A percentile compares a stretch with the other conserved stretches of the same genome.
Evolutionary conservation across 1,140 invertebrate species (phyloP).

Genomic region (Oscheius sp.): DNA sequence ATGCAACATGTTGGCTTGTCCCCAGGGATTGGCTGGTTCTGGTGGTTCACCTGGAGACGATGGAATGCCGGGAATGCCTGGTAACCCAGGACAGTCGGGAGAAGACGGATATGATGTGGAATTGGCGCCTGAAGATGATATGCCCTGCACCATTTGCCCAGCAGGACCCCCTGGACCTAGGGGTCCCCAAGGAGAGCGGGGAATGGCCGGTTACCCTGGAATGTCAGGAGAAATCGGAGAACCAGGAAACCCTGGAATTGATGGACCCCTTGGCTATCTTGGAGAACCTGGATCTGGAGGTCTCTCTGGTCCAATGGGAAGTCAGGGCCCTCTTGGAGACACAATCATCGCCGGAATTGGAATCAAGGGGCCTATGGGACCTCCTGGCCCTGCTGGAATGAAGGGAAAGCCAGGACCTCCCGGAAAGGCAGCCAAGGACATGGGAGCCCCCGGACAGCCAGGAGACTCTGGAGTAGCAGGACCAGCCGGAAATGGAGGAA

Average conservation of each 20-base stretch:
- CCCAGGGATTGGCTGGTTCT: conserved; percentile 31
- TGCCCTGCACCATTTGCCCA: conserved; percentile 38
- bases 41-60: conserved; percentile 41
- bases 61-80: conserved; percentile 34
- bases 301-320: conserved; percentile 4
- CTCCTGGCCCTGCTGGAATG: conserved; percentile 35
- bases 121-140: conserved; percentile 20
- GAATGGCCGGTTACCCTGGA: conserved; percentile 12
- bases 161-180: conserved; percentile 34
- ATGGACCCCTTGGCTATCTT: conserved; percentile 12
- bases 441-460: conserved; percentile 40
- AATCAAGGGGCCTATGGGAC: conserved; percentile 25
- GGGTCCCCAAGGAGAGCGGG: conserved; percentile 37
- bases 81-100: conserved; percentile 32
- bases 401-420: conserved; percentile 29
- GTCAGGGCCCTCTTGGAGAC: conserved; percentile 14
- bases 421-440: conserved; percentile 20
- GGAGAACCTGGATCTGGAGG: conserved; percentile 24
- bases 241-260: conserved; percentile 17
- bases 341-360: conserved; percentile 32
- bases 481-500: conserved; percentile 25
- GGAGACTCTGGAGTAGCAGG: conserved; percentile 39
- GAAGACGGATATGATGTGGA: conserved; percentile 33
- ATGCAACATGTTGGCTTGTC: conserved; percentile 38
- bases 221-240: conserved; percentile 6